Conservation (phyloP, 1,140 invertebrate genomes). For the Drosophila subobscura region DNA sequence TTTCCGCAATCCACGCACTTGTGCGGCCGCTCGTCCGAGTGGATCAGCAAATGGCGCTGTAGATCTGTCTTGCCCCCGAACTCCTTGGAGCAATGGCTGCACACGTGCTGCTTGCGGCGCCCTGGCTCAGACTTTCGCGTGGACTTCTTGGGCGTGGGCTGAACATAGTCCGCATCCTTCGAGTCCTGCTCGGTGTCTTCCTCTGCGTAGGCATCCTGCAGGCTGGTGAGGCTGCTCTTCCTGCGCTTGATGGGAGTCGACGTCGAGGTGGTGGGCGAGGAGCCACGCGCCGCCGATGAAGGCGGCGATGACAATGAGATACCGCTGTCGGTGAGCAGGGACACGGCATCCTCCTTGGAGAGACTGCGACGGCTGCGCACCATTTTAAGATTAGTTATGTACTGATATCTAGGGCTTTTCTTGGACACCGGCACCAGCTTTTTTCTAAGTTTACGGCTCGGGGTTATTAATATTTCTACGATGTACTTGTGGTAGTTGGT, state of each 20-base stretch:
- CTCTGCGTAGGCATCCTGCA: conserved; percentile 45
- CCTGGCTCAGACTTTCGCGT: conserved; percentile 46
- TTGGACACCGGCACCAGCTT: conserved; percentile 64
- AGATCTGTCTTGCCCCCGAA: conserved; percentile 84
- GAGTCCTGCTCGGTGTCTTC: conserved; percentile 46
- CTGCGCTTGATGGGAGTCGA: conserved; percentile 40
- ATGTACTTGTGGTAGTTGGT: conserved; percentile 1
- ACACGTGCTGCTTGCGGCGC: conserved; percentile 73
- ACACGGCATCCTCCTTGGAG: conserved; percentile 76
- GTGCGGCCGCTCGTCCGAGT: conserved; percentile 86
- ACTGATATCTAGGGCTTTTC: conserved; percentile 31
- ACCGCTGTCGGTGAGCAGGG: conserved; percentile 71
- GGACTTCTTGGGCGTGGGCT: conserved; percentile 56
- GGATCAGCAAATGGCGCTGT: conserved; percentile 85
- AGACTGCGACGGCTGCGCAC: conserved; percentile 77
- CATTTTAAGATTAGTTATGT: conserved; percentile 45
- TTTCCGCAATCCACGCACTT: conserved; percentile 90
- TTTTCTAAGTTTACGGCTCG: conserved; percentile 51
- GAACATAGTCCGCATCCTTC: conserved; percentile 54
- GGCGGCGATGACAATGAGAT: conserved; percentile 80
- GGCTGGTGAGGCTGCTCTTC: conserved; percentile 61
- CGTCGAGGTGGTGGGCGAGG: conserved; percentile 34
- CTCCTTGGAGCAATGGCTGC: conserved; percentile 84
- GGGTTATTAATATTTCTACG: conserved; percentile 17
- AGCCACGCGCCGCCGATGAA: conserved; percentile 39